Base-by-base conservation (phyloP, 1,140 invertebrate species). In the Danaus melanippus region DNA sequence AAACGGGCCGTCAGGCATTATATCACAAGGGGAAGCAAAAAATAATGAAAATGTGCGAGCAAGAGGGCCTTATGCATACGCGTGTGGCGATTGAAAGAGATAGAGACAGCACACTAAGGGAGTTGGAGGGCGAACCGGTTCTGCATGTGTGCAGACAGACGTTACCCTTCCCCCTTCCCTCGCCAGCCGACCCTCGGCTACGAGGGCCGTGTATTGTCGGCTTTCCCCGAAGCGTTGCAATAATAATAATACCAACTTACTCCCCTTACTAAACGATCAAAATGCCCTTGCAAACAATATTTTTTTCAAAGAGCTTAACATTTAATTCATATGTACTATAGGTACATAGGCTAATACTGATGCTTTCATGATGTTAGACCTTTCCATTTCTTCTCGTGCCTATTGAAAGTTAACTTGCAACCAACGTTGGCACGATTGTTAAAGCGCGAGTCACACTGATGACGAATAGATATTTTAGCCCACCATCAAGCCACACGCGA, bases 131-230 rank as follows among this genome's bases (percentile, higher is more conserved):
- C 72, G 69, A 86, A 86, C 82, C 82, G 82, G 82, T 86, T 86
- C 82, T 86, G 79, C 82, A 86, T 86, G 82, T 86, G 82, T 84
- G 82, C 82, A 84, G 80, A 81, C 82, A 84, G 82, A 76, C 79
- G 72, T 78, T 72, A 71, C 74, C 71, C 80, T 72, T 69, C 74
- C 76, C 76, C 73, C 72, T 70, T 78, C 76, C 78, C 79, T 78
- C 74, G 66, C 71, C 70, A 76, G 71, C 72, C 79, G 78, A 82
- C 79, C 80, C 74, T 83, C 76, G 73, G 76, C 66, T 78, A 58
- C 73, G 71, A 82, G 75, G 74, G 74, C 79, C 79, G 70, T 68
- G 75, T 69, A 76, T 74, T 84, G 79, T 77, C 71, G 67, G 69
- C 76, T 78, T 79, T 81, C 74, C 74, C 75, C 73, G 70, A 80